Evolutionary conservation across 2,797 vertebrate species (phyloP).

Genomic region (Fistularia commersonii): DNA sequence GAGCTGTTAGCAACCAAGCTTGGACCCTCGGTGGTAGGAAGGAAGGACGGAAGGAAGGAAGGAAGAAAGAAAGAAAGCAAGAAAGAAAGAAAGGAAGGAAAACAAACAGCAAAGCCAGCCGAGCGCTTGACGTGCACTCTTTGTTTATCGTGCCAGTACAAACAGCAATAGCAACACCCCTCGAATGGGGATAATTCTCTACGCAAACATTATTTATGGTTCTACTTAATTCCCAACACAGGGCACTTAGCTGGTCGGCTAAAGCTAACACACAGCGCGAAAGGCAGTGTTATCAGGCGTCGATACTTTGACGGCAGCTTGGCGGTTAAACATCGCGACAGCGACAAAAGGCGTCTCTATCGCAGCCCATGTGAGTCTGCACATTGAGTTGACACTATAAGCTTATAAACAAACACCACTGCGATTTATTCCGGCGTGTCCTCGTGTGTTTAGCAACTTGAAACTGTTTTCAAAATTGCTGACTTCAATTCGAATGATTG

Average conservation of each 20-base stretch:
- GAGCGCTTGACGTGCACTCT: slow-evolving; percentile 29
- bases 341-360: neutral
- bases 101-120: slow-evolving; percentile 21
- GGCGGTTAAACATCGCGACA: slow-evolving; percentile 12
- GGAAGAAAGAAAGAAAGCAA: slow-evolving; percentile 22
- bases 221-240: slow-evolving; percentile 8
- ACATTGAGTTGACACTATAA: neutral
- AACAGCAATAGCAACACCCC: slow-evolving; percentile 1
- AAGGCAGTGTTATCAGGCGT: neutral
- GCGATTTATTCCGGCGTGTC: no score
- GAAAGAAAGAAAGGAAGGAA: slow-evolving; percentile 36
- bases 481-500: neutral
- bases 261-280: slow-evolving; percentile 10
- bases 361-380: slow-evolving; percentile 3
- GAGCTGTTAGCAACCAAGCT: slow-evolving; percentile 32
- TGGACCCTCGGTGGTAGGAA: slow-evolving; percentile 27
- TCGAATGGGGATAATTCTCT: neutral
- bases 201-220: slow-evolving; percentile 31
- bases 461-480: no score
- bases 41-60: slow-evolving; percentile 34
- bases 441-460: no score
- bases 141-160: slow-evolving; percentile 37
- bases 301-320: slow-evolving; percentile 44
- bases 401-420: no score
- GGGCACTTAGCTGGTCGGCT: slow-evolving; percentile 42